These are phyloP conservation scores for Hirudo medicinalis DNA, from an alignment of 1,140 invertebrate species.

Conservation along the genomic window DNA sequence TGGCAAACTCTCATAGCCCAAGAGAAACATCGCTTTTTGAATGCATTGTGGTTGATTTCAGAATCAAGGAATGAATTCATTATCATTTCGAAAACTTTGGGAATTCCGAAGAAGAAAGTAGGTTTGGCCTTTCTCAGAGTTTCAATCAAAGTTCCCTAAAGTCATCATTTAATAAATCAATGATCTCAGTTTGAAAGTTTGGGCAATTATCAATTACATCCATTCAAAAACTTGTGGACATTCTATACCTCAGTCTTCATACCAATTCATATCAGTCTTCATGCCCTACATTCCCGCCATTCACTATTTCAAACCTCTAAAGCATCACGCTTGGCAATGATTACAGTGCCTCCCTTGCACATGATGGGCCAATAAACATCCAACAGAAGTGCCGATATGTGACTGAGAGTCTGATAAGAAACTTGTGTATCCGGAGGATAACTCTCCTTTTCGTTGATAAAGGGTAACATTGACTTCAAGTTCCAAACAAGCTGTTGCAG, in stretches of 20 bases:
- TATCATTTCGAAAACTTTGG: constrained; percentile 77
- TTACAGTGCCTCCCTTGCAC: constrained; percentile 46
- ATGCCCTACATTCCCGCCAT: too few relatives aligned
- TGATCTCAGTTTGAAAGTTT: too few relatives aligned
- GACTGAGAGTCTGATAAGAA: constrained; percentile 67
- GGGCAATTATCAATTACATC: too few relatives aligned
- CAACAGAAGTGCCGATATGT: constrained; percentile 66
- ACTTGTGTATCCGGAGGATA: constrained; percentile 48
- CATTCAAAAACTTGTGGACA: too few relatives aligned
- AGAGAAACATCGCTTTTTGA: too few relatives aligned
- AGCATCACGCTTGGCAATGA: constrained; percentile 68
- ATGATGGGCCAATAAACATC: constrained; percentile 56
- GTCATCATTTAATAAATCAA: background rate
- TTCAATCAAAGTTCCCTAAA: constrained; percentile 32
- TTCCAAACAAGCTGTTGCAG: too few relatives aligned
- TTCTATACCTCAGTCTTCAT: too few relatives aligned
- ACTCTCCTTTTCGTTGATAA: too few relatives aligned
- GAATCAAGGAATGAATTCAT: constrained; percentile 39
- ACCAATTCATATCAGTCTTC: too few relatives aligned
- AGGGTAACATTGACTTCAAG: too few relatives aligned
- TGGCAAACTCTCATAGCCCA: too few relatives aligned
- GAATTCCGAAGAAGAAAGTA: constrained; percentile 65
- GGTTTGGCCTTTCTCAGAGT: constrained; percentile 59
- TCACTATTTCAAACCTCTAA: constrained; percentile 40
- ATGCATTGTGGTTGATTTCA: too few relatives aligned